Evolutionary conservation across 92 coral and sea anemone genomes (phyloP).

Genomic region (Muricea muricata): DNA sequence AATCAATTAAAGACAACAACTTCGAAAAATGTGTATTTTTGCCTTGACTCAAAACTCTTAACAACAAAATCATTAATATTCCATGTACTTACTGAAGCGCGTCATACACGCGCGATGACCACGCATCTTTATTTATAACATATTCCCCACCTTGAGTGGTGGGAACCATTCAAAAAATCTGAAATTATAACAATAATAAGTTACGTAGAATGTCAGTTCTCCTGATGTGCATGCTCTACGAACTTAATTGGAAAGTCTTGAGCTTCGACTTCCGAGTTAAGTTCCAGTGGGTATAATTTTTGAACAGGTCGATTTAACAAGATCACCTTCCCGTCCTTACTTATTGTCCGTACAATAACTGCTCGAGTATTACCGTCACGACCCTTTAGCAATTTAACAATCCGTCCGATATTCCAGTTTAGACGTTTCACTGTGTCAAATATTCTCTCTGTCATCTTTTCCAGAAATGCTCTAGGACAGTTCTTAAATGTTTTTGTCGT

Average conservation of each 20-base stretch:
- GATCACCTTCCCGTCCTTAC: conserved; percentile 41
- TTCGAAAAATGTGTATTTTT: no score
- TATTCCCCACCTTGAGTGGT: conserved; percentile 8
- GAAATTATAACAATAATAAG: neutral
- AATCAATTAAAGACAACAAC: no score
- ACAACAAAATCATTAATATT: no score
- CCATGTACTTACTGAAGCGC: no score
- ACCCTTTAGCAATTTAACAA: conserved; percentile 23
- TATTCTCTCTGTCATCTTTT: neutral
- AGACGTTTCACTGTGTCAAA: conserved; percentile 1
- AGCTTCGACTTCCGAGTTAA: neutral
- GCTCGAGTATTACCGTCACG: neutral
- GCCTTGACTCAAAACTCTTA: no score
- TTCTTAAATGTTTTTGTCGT: conserved; percentile 2
- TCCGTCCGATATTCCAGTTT: conserved; percentile 45
- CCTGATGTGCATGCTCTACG: neutral
- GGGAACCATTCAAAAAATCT: neutral
- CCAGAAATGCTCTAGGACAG: conserved; percentile 16
- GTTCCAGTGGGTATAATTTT: neutral
- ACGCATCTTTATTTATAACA: neutral
- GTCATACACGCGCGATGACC: no score
- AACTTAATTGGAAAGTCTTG: conserved; percentile 1
- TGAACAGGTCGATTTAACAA: conserved; percentile 6
- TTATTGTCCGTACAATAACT: neutral
- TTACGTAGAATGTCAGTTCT: neutral